Base-by-base conservation (phyloP, 23 tunicate genomes). In the Trididemnum clinides region DNA sequence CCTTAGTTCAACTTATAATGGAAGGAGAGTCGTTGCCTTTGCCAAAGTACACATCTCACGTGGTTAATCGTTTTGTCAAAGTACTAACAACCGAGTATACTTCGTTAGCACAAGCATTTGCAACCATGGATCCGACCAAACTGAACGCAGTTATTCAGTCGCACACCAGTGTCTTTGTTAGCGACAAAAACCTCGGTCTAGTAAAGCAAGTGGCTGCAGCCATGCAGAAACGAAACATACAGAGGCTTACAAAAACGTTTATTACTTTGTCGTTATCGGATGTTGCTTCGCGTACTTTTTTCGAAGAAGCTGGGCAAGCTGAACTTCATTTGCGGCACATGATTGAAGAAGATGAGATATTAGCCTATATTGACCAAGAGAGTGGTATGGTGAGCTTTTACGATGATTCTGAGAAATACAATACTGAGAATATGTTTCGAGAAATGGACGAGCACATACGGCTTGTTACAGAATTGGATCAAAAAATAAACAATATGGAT, bases 361-460 rank as follows among this genome's bases (percentile, higher is more conserved):
- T 78, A 29, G 91, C 92, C 0, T 51, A 28, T 31, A 88, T 92
- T 12, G 87, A 92, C 58, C 89, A 92, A 35, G 72, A 80, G 33
- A 90, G 90, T 37, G 73, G 81, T 15, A 92, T 92, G 97, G 97
- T 92, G 23, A 92, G 90, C 73, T 92, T 92, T 65, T 92, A 88
- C 49, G 97, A 92, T 73, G 86, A 92, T 72, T 72, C 89, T 0
- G 85, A 88, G 33, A 92, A 88, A 34, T 92, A 92, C 84, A 84
- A 92, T 76, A 80, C 91, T 1, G 84, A 84, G 3, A 86, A 51
- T 28, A 78, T 84, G 92, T 85, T 92, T 23, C 66, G 84, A 57
- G 86, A 71, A 78, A 88, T 92, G 33, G 90, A 92, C 65, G 29
- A 57, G 21, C 85, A 88, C 54, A 88, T 92, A 6, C 87, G 78